Evolutionary conservation across 53 echinoderm and acorn worm species (phyloP), one percentile per base, ranked within the genome.

Genomic region (Apostichopus leukothele): DNA sequence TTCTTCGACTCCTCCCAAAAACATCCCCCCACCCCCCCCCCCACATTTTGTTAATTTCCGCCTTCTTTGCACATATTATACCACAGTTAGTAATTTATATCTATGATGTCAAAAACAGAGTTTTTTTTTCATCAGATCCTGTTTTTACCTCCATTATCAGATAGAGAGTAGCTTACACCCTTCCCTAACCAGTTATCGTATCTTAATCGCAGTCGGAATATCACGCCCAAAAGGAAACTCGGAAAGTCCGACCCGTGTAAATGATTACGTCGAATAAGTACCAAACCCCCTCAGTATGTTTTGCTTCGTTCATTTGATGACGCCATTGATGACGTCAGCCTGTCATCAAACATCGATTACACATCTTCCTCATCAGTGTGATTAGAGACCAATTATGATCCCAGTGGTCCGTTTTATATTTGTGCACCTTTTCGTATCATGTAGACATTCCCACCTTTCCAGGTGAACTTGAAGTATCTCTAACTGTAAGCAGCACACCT

Each of bases 361-460:
- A 7, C 81, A 59, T 81, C 81, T n/a, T 55, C 20, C 20, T 54
- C 81, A 54, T 81, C 81, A 81, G 54, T n/a, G 55, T 81, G 54
- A 81, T 81, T 81, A 81, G 81, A 55, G 59, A 51, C 81, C 81
- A 81, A 81, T 81, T 81, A 81, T 55, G 53, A 57, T 81, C 81
- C 55, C 81, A 53, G 55, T 81, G 81, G 81, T 23, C 81, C 23
- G 81, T 54, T 39, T 39, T 81, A 14, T 54, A 81, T 81, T 81
- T 81, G 81, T 23, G 18, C 71, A 71, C 53, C 59, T 81, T 53
- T 59, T 2, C 81, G 81, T 81, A 81, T 81, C 81, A 81, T 57
- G 81, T 81, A 53, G 54, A 81, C 81, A 81, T 81, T 81, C 81
- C 55, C 81, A 81, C 81, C 81, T 81, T 81, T 59, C 71, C 81